Evolutionary conservation across 2,113 vertebrate species (phyloP).

Genomic region (Poecile atricapillus): DNA sequence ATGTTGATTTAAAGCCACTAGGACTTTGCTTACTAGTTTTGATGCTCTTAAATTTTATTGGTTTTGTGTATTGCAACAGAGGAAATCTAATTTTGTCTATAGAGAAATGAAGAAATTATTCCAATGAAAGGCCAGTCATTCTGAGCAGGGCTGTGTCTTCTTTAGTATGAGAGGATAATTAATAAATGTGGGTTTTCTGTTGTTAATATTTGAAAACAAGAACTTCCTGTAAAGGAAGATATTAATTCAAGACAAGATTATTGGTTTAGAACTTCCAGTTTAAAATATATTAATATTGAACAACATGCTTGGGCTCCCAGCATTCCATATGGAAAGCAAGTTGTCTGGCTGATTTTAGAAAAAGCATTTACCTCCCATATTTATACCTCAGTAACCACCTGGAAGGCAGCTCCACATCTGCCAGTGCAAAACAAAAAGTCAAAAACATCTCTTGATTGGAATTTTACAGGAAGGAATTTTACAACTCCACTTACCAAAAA

Average conservation of each 20-base stretch:
- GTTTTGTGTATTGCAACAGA: neutral
- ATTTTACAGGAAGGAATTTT: neutral
- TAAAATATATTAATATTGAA: neutral
- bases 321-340: neutral
- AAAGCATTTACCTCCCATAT: neutral
- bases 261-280: neutral
- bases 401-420: neutral
- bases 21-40: neutral
- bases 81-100: neutral
- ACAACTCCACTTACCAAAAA: slow-evolving; percentile 85
- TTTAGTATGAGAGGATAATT: neutral
- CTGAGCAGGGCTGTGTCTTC: neutral
- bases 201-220: neutral
- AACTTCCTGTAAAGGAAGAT: neutral
- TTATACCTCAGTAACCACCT: neutral
- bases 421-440: neutral
- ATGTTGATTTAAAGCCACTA: neutral
- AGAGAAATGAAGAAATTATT: neutral
- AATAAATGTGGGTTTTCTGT: neutral
- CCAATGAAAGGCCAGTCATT: neutral
- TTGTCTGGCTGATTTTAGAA: neutral
- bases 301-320: neutral
- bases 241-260: neutral
- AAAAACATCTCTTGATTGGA: neutral
- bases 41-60: neutral